Evolutionary conservation across 2,113 vertebrate species (phyloP), one percentile per base, ranked within the genome.

Genomic region (Apus apus): DNA sequence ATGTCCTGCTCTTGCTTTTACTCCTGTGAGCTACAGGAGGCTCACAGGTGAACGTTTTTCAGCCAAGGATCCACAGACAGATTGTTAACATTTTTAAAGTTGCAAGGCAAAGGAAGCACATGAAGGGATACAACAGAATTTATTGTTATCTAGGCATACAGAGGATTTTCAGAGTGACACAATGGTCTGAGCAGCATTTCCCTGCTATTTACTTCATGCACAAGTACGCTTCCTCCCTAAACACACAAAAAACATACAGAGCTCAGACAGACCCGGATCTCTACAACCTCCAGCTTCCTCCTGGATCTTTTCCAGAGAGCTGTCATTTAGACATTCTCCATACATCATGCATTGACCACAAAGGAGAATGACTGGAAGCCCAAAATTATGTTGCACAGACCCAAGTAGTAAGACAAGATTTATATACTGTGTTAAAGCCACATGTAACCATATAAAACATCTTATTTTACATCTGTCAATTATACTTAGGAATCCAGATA

Each of bases 301-400:
- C 77, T 82, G 71, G 17, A 72, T 75, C 25, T 51, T 78, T 96
- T 77, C 34, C 53, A 56, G 23, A 74, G 5, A 21, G 16, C n/a
- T 67, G 2, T 5, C 79, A 7, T 70, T 92, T 56, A 82, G 53
- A 53, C 11, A 13, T 30, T 72, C 48, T 34, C 17, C 22, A 25
- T 8, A 34, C 0, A 1, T 64, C 13, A 20, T 45, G 30, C 0
- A 2, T 2, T 50, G 19, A 60, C 13, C 18, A 54, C 15, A 68
- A 67, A 67, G 10, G 20, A 72, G 29, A 61, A 57, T n/a, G 27
- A 43, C 12, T 25, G 16, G 56, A 85, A 91, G 8, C 17, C 18
- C 5, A 2, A 76, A 68, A 2, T 71, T 78, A 19, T 5, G 21
- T 30, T 81, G 4, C 12, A 53, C 14, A 61, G 32, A 71, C 65